Evolutionary conservation across 2,797 vertebrate genomes (phyloP).

Genomic region (Synaphobranchus kaupii): DNA sequence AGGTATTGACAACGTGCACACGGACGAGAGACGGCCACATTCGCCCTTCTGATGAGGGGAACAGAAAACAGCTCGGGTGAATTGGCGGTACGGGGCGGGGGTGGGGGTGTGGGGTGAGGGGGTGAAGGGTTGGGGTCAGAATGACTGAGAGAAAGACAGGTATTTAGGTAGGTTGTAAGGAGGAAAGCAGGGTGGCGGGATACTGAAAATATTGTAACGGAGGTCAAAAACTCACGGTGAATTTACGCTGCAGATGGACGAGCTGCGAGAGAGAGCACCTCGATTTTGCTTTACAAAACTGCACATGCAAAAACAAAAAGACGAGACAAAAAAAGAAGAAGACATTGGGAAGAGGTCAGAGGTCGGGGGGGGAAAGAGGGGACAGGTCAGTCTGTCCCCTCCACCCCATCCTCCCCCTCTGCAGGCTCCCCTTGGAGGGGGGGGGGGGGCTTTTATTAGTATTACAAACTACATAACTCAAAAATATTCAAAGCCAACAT

Average conservation of each 20-base stretch:
- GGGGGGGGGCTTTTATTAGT: neutral
- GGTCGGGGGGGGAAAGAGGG: conserved; percentile 44
- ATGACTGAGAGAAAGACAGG: conserved; percentile 30
- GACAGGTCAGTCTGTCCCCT: conserved; percentile 10
- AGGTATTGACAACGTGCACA: neutral
- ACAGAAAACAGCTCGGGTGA: conserved; percentile 2
- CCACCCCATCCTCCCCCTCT: neutral
- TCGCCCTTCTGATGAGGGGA: neutral
- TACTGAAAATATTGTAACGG: conserved; percentile 68
- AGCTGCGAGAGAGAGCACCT: conserved; percentile 91
- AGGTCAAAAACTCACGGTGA: conserved; percentile 93
- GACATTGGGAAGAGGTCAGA: conserved; percentile 51
- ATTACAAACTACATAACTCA: conserved; percentile 15
- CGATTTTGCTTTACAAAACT: conserved; percentile 97
- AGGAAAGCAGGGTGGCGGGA: conserved; percentile 1
- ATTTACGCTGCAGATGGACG: conserved; percentile 94
- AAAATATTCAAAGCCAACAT: conserved; percentile 15
- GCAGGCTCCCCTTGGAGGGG: conserved; percentile 24
- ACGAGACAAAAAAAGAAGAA: conserved; percentile 61
- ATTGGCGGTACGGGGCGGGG: neutral
- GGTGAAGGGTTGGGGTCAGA: conserved; percentile 26
- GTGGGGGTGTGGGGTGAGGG: too few species aligned
- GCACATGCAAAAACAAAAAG: conserved; percentile 79
- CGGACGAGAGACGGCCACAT: neutral
- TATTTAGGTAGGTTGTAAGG: neutral